phyloP scores from a whole-genome alignment of 2,888 invertebrate genomes.

The Nycteola revayana region DNA sequence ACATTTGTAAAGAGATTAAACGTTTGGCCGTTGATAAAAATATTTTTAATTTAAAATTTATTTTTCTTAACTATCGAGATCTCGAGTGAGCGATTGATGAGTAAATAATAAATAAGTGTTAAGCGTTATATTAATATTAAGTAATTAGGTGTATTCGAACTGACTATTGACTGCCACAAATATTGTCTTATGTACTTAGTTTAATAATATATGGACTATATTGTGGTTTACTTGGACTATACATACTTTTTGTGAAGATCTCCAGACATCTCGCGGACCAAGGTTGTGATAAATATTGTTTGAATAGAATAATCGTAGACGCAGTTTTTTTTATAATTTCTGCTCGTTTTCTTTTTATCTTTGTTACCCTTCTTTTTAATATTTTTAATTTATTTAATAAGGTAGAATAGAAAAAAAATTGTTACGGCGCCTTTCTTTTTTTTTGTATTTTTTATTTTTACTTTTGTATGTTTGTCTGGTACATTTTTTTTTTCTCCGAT shows the following conservation, averaged over 20 bases:
- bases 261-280: conserved; percentile 48
- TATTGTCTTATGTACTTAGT: conserved; percentile 40
- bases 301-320: no score
- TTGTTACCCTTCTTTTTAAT: conserved; percentile 7
- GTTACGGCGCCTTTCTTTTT: no score
- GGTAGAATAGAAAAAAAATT: no score
- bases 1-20: conserved; percentile 73
- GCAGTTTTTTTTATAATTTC: conserved; percentile 10
- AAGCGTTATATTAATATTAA: conserved; percentile 70
- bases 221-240: conserved; percentile 49
- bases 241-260: conserved; percentile 49
- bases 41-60: conserved; percentile 72
- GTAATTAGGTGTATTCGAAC: conserved; percentile 43
- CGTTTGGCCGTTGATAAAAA: conserved; percentile 75
- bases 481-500: no score
- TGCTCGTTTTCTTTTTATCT: conserved; percentile 9
- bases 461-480: no score
- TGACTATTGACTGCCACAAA: conserved; percentile 52
- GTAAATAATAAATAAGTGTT: conserved; percentile 44
- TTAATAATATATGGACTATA: conserved; percentile 42
- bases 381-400: no score
- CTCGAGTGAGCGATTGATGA: conserved; percentile 61
- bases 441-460: no score
- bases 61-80: conserved; percentile 59
- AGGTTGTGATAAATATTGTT: conserved; percentile 59